Conservation (phyloP, 2,113 vertebrate genomes). For the Scytalopus superciliaris region DNA sequence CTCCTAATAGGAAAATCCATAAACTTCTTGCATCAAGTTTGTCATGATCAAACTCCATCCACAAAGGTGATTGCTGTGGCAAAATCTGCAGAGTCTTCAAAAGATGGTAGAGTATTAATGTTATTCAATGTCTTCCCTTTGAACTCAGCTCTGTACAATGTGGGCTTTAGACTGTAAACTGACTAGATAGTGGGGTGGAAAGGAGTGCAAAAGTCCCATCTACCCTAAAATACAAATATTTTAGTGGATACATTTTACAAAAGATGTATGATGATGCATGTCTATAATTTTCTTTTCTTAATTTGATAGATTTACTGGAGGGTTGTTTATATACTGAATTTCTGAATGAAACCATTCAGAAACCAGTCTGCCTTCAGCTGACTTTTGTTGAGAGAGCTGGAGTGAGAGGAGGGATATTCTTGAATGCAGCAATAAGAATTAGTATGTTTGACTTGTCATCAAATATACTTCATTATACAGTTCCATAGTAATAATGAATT, state of each 20-base stretch:
- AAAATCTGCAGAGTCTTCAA: constrained; percentile 85
- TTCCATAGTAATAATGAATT: background rate
- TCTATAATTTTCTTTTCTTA: background rate
- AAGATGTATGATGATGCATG: background rate
- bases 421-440: background rate
- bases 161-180: background rate
- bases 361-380: background rate
- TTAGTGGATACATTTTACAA: background rate
- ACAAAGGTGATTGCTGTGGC: constrained; percentile 86
- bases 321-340: background rate
- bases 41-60: constrained; percentile 91
- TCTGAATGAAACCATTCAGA: background rate
- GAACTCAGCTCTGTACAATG: background rate
- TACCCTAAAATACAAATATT: background rate
- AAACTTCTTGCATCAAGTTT: constrained; percentile 98
- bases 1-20: constrained; percentile 98
- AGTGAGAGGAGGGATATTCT: background rate
- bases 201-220: background rate
- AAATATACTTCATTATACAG: background rate
- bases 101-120: constrained; percentile 79
- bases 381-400: background rate
- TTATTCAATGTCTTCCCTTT: background rate
- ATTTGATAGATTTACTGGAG: background rate
- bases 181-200: background rate
- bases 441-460: background rate